Evolutionary conservation across 2,113 vertebrate genomes (phyloP), one percentile per base, ranked within the genome.

Genomic region (Chionomys nivalis): DNA sequence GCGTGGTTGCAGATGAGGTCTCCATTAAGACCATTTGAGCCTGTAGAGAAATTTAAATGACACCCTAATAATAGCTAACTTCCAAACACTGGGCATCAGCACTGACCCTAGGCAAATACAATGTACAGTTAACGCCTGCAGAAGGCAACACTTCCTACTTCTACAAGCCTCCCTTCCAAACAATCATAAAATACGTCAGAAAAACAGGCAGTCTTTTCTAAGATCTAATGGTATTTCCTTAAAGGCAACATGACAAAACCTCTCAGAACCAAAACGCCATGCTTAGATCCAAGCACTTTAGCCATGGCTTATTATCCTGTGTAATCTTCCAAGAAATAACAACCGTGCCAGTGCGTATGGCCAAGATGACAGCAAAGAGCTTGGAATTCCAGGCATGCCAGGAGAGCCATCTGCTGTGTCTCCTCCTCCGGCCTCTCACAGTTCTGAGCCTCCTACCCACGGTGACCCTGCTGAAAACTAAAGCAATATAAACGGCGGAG

Each of bases 31-130:
- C 39, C 24, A 87, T 83, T 92, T 97, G 70, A 81, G 47, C 28
- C 66, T 94, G 93, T 49, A 66, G 78, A 96, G 96, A 97, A 94
- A 11, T 91, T 96, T 95, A 95, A 97, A 77, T 90, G 93, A 95
- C 78, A 91, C 5, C 19, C n/a, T 95, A 96, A 96, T 96, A 97
- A 97, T 73, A 94, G 83, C 65, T 86, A 96, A 89, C 47, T 89
- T 93, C 33, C 17, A 96, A 97, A 92, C 39, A 94, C 39, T 87
- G 95, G 79, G 76, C 49, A 63, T 89, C 90, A 95, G 42, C 17
- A 21, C 23, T 65, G 36, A 96, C 28, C 72, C 13, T 73, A 83
- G 65, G 65, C 83, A 94, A 91, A 81, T 79, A 42, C 91, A 97
- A 95, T 83, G 49, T 73, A 42, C 31, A 95, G 63, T 87, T 96